Conservation (phyloP, 64 coral and sea anemone genomes). For the Montipora efflorescens region DNA sequence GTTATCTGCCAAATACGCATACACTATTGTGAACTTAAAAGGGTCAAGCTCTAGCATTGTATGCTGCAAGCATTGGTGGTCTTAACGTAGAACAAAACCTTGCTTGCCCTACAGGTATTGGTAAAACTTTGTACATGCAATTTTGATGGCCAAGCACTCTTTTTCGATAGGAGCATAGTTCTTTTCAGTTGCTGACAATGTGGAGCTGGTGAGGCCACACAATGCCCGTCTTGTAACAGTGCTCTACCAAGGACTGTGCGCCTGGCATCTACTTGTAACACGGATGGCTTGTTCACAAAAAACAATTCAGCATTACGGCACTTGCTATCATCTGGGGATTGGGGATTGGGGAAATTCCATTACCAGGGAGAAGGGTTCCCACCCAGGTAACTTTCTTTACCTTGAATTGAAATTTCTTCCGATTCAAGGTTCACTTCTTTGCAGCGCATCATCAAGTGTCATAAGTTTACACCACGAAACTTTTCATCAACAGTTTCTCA, state of each 20-base stretch:
- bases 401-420: too few relatives aligned
- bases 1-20: not conserved
- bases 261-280: constrained; percentile 60
- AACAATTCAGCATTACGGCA: not conserved
- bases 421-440: too few relatives aligned
- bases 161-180: not conserved
- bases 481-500: too few relatives aligned
- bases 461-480: too few relatives aligned
- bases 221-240: constrained; percentile 14
- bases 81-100: not conserved
- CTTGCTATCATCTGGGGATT: too few relatives aligned
- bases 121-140: not conserved
- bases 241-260: constrained; percentile 61
- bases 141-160: not conserved
- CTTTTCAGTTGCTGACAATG: not conserved
- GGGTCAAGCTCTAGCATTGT: not conserved
- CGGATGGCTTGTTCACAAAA: constrained; percentile 67
- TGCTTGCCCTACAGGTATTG: too few relatives aligned
- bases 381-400: too few relatives aligned
- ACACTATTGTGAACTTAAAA: constrained; percentile 1
- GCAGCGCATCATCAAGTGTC: too few relatives aligned
- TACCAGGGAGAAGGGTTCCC: too few relatives aligned
- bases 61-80: not conserved
- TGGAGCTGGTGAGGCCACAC: constrained; percentile 17
- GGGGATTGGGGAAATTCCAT: too few relatives aligned